Base-by-base conservation (phyloP, 2,888 invertebrate genomes). In the Hypomecis atomaria region DNA sequence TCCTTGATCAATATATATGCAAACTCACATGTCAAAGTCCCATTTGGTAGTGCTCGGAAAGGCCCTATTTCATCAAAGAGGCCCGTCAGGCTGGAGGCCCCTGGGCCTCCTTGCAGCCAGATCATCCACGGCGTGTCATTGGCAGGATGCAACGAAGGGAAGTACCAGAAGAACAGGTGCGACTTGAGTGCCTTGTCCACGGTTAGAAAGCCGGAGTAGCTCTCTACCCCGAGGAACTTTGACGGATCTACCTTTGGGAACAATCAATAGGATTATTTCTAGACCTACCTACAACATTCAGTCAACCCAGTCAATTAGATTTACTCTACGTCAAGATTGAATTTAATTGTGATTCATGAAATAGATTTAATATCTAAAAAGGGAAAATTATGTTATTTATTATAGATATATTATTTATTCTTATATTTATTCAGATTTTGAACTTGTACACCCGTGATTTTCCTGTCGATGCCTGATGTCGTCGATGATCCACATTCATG, bases 21-120 rank as follows among this genome's bases (percentile, higher is more conserved):
- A 5, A 6, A 79, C 85, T 83, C 73, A 84, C 86, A 69, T 72
- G 65, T 76, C 55, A 85, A 74, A 13, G 61, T 73, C 4, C 74
- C 75, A 38, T 73, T 70, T 5, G 55, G n/a, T 44, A 62, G 52
- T 5, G 74, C 69, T 66, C 71, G 79, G 59, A 91, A 85, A 0
- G 92, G 92, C 5, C 92, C 92, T n/a, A 91, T 79, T 73, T 92
- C 91, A 36, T 90, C 86, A 54, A 92, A 92, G 5, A 92, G 74
- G 0, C 90, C 92, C 0, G 79, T 81, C 75, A 92, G 57, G 58
- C 96, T 95, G 0, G 96, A 96, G 0, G 94, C 95, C 0, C 94
- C 98, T 0, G 98, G 98, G 0, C 98, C 98, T 6, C 98, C 98
- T 93, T 98, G 96, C n/a, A 98, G 89, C 98, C 98, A 98, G 67